These are phyloP conservation scores for Amazona vittata DNA, from an alignment of 2,113 vertebrate species.

Conservation along the genomic window DNA sequence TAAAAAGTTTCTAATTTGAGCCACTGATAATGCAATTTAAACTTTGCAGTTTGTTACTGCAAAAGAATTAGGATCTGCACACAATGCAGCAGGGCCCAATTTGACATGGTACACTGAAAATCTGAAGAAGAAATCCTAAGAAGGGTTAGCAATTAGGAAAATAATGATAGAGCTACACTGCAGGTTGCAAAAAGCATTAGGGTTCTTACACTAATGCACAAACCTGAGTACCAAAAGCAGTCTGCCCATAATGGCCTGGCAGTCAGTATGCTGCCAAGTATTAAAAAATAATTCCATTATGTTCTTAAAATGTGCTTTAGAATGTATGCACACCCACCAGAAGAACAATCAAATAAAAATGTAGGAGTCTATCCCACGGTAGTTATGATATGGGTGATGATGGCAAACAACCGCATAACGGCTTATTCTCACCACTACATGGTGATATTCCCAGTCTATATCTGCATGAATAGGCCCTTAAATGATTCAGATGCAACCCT, in stretches of 20 bases:
- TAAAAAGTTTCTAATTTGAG: not conserved
- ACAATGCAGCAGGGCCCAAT: not conserved
- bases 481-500: not conserved
- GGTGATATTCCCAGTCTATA: not conserved
- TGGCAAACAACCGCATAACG: not conserved
- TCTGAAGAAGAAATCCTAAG: not conserved
- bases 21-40: not conserved
- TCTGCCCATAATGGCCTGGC: not conserved
- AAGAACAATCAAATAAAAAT: not conserved
- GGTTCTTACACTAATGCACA: not conserved
- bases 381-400: not conserved
- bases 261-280: not conserved
- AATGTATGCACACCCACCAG: not conserved
- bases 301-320: not conserved
- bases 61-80: not conserved
- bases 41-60: not conserved
- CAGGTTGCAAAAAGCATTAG: not conserved
- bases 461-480: not conserved
- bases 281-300: not conserved
- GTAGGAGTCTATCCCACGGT: not conserved
- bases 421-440: not conserved
- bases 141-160: not conserved
- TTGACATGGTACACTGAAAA: not conserved
- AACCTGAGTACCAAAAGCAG: not conserved
- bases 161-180: not conserved